Evolutionary conservation across 2,113 vertebrate genomes (phyloP).

Genomic region (Brachyistius frenatus): DNA sequence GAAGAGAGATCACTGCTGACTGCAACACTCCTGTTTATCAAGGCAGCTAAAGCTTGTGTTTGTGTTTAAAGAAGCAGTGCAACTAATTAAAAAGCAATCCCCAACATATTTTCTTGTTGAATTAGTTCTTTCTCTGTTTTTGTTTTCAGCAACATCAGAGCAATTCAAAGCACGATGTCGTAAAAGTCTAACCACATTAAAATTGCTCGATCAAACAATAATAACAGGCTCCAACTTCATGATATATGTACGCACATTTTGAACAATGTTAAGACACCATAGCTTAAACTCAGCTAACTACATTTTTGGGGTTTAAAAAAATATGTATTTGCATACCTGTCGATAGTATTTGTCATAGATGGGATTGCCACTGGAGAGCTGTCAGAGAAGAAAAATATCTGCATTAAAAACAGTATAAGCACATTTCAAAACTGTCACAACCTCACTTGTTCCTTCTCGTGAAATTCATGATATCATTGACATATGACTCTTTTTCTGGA

Average conservation of each 20-base stretch:
- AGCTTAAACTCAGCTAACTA: too few species aligned
- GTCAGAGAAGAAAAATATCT: slow-evolving; percentile 45
- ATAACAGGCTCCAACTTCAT: too few species aligned
- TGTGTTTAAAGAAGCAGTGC: neutral
- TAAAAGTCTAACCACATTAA: neutral
- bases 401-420: neutral
- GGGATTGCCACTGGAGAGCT: slow-evolving; percentile 98
- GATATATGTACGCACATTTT: too few species aligned
- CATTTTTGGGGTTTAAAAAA: neutral
- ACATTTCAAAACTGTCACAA: too few species aligned
- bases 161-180: neutral
- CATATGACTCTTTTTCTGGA: too few species aligned
- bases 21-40: slow-evolving; percentile 7
- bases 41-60: slow-evolving; percentile 2
- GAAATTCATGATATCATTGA: too few species aligned
- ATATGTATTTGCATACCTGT: slow-evolving; percentile 87
- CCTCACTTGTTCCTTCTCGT: too few species aligned
- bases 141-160: neutral
- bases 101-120: too few species aligned
- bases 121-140: too few species aligned
- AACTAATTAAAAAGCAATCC: neutral
- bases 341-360: slow-evolving; percentile 98
- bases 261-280: too few species aligned
- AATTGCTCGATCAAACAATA: neutral
- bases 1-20: slow-evolving; percentile 38